Evolutionary conservation across 2,888 invertebrate species (phyloP), one percentile per base, ranked within the genome.

Genomic region (Nowickia ferox): DNA sequence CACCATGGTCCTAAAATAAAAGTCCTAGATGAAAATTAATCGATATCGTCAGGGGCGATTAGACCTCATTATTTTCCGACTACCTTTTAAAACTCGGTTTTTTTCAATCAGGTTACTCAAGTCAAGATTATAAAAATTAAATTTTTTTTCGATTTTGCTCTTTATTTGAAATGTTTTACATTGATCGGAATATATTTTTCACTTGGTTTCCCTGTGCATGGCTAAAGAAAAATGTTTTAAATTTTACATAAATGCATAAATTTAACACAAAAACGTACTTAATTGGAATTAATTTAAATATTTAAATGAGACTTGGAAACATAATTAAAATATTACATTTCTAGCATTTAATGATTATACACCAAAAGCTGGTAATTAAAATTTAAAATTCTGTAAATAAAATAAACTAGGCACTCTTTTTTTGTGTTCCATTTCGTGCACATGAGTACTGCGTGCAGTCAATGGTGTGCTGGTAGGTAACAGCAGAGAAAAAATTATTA

Each of bases 201-300:
- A 48, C 5, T 48, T 15, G 1, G n/a, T 53, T 19, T 3, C n/a
- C 1, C 38, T 30, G 59, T 38, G 15, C 22, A 65, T 44, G 22
- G 15, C n/a, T 46, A 10, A 17, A 22, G 1, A 30, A 55, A 17
- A 22, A 55, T 46, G 8, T 46, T 42, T 46, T 1, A 57, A 57
- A 30, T 57, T 71, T 57, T n/a, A 19, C 13, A 59, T n/a, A 51
- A 68, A 11, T n/a, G 15, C 19, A 38, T 17, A 53, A 40, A 40
- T 48, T 40, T 4, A 22, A 40, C 55, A 57, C 2, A 51, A 61
- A 78, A 61, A 17, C 55, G 42, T 51, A 30, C 42, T 57, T 57
- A 80, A 80, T 74, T 65, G 66, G 17, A 80, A 48, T 74, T 57
- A 55, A 22, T 74, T 72, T 80, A 80, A 72, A 80, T 80, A 69